A percentile compares a stretch with the other conserved stretches of the same genome.
Conservation (phyloP, 2,113 vertebrate genomes). For the Meleagris gallopavo region DNA sequence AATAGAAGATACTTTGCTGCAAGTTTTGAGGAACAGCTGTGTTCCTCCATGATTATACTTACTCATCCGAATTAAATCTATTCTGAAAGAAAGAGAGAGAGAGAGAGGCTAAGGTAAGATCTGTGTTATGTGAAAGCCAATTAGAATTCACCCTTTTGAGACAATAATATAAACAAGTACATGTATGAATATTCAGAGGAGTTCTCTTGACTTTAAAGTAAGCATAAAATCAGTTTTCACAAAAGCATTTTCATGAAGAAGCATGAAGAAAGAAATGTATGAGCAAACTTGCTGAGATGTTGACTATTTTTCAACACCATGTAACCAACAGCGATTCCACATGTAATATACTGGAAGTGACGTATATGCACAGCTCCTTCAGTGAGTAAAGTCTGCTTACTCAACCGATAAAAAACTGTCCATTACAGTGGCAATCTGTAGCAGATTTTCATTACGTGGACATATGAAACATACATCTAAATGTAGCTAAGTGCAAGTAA, state of each 20-base stretch:
- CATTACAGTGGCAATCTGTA: not conserved
- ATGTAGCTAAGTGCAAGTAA: not conserved
- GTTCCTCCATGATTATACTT: not conserved
- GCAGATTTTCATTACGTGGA: not conserved
- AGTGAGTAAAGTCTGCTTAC: not conserved
- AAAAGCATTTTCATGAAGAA: not conserved
- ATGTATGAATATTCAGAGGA: not conserved
- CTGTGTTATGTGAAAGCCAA: not conserved
- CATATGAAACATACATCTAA: not conserved
- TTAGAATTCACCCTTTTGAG: not conserved
- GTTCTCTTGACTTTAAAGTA: not conserved
- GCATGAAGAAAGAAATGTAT: not conserved
- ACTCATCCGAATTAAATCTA: not conserved
- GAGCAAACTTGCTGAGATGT: not conserved
- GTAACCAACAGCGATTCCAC: not conserved
- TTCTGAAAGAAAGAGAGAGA: not conserved
- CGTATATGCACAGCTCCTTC: fast-evolving
- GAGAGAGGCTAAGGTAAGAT: not conserved
- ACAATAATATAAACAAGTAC: not conserved
- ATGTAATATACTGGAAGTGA: not conserved
- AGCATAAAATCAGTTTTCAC: not conserved
- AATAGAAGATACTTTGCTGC: not conserved
- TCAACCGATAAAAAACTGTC: not conserved
- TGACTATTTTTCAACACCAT: not conserved
- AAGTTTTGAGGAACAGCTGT: not conserved